phyloP scores from a whole-genome alignment of 2,113 vertebrate species.

The Caretta caretta region DNA sequence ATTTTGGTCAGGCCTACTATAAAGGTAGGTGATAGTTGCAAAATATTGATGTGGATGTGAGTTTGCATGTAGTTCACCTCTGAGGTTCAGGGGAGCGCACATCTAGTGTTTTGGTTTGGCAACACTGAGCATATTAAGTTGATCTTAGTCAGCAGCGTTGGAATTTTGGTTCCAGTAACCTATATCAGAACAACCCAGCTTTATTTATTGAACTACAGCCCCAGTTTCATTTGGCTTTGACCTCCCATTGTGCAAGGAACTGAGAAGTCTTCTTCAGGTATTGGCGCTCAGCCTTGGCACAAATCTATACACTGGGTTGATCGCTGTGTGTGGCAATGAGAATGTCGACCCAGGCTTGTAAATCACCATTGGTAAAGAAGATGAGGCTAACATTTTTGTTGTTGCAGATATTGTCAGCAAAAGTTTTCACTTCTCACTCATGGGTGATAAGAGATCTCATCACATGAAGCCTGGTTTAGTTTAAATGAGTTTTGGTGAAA shows the following conservation, averaged over 20 bases:
- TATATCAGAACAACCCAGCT: background rate
- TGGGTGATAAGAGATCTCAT: background rate
- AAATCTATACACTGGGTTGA: background rate
- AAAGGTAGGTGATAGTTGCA: background rate
- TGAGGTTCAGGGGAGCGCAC: background rate
- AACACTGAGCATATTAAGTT: background rate
- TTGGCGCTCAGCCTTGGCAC: slow-evolving; percentile 3
- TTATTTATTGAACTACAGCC: background rate
- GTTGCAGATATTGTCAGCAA: background rate
- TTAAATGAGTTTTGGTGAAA: background rate
- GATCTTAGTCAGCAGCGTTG: background rate
- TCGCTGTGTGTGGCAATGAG: fast-evolving
- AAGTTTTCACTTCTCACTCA: background rate
- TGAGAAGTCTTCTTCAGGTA: background rate
- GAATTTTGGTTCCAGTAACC: background rate
- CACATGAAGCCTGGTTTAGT: background rate
- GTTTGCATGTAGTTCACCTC: slow-evolving; percentile 43
- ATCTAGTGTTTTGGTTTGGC: background rate
- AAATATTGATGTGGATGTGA: background rate
- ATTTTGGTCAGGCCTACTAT: background rate
- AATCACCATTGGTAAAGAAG: slow-evolving; percentile 12
- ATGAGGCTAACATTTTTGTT: background rate
- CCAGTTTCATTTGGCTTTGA: background rate
- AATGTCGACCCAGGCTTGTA: fast-evolving
- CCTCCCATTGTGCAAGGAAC: slow-evolving; percentile 19